Percentiles rank a stretch among this genome's conserved stretches.
phyloP scores from a whole-genome alignment of 2,113 vertebrate genomes.

The Leucoraja erinaceus region DNA sequence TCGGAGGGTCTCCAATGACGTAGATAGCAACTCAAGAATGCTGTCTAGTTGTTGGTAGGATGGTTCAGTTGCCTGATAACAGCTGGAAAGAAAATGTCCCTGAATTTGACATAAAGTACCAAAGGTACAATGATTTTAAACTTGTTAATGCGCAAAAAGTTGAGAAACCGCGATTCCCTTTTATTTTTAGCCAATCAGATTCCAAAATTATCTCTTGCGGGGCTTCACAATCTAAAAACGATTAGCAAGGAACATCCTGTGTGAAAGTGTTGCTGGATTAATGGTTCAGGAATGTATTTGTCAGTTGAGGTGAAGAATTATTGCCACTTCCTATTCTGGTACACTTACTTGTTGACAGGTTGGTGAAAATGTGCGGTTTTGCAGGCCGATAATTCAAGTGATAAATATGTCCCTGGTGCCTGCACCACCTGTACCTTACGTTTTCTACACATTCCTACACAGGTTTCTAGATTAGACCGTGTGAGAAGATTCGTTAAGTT shows the following conservation, averaged over 20 bases:
- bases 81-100: too few species aligned
- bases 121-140: background rate
- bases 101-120: background rate
- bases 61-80: too few species aligned
- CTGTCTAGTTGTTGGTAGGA: too few species aligned
- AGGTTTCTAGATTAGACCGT: background rate
- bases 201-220: background rate
- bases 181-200: background rate
- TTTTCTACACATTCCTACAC: background rate
- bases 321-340: background rate
- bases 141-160: background rate
- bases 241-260: background rate
- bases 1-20: too few species aligned
- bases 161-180: background rate
- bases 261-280: background rate
- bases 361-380: background rate
- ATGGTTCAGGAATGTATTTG: background rate
- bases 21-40: too few species aligned
- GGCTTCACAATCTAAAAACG: background rate
- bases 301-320: background rate
- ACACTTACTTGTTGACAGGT: background rate
- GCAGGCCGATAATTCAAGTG: background rate
- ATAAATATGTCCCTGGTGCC: background rate
- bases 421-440: background rate
- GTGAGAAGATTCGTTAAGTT: background rate